phyloP scores from a whole-genome alignment of 1,140 invertebrate species.

The Chironomus tepperi region DNA sequence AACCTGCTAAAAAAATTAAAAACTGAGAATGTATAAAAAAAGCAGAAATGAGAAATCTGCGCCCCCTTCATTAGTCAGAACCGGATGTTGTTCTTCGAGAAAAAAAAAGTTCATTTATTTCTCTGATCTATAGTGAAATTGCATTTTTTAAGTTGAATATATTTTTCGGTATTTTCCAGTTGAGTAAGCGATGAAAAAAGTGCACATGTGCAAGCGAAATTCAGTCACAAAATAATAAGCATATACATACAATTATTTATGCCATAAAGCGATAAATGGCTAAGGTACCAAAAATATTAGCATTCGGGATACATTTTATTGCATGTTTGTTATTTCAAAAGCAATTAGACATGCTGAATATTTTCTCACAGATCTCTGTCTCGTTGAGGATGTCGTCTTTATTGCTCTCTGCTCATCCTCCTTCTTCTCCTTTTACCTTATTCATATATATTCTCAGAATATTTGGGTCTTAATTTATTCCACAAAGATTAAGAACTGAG shows the following conservation, averaged over 20 bases:
- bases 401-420: not conserved
- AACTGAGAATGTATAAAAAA: no score
- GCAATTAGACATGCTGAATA: no score
- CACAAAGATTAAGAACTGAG: not conserved
- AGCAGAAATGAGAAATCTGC: not conserved
- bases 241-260: not conserved
- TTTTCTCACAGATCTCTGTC: no score
- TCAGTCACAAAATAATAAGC: not conserved
- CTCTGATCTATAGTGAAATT: not conserved
- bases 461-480: conserved; percentile 21
- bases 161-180: conserved; percentile 1
- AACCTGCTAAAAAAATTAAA: no score
- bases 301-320: no score
- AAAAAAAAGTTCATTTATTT: not conserved
- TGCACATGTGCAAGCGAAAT: not conserved
- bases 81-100: not conserved
- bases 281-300: no score
- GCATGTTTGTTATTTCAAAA: no score
- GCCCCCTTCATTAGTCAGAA: not conserved
- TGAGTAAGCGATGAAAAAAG: not conserved
- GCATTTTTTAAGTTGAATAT: not conserved
- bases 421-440: not conserved
- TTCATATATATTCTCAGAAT: not conserved
- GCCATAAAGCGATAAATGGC: not conserved
- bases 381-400: not conserved